phyloP scores from a whole-genome alignment of 2,888 invertebrate genomes.

The Microctonus hyperodae region DNA sequence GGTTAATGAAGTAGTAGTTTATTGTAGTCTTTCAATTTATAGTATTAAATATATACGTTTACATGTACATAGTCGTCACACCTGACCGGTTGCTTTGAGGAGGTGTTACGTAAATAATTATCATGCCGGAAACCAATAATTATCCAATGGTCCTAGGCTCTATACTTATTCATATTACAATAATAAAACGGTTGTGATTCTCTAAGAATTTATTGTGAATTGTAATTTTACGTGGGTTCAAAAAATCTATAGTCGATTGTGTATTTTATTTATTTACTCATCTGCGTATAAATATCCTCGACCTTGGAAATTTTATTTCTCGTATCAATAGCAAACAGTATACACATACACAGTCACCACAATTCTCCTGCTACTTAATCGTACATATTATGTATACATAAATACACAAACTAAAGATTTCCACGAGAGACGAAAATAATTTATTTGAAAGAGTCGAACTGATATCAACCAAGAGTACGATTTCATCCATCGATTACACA shows the following conservation, averaged over 20 bases:
- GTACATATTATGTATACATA: not conserved
- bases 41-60: not conserved
- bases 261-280: too few species aligned
- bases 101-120: conserved; percentile 28
- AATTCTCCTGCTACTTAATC: not conserved
- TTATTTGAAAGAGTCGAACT: conserved; percentile 40
- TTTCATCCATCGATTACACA: conserved; percentile 48
- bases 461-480: conserved; percentile 36
- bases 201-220: not conserved
- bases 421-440: conserved; percentile 43
- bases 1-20: conserved; percentile 31
- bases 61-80: not conserved
- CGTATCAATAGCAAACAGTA: not conserved
- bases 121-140: conserved; percentile 14
- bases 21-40: too few species aligned
- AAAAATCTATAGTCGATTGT: too few species aligned
- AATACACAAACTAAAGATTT: not conserved
- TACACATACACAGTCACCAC: not conserved
- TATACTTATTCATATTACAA: not conserved
- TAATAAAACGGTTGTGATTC: not conserved
- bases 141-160: not conserved
- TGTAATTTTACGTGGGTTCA: not conserved
- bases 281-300: too few species aligned
- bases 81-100: conserved; percentile 10
- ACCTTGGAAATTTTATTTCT: conserved; percentile 1